phyloP scores from a whole-genome alignment of 2,113 vertebrate genomes.

The Romanogobio albipinnatus region DNA sequence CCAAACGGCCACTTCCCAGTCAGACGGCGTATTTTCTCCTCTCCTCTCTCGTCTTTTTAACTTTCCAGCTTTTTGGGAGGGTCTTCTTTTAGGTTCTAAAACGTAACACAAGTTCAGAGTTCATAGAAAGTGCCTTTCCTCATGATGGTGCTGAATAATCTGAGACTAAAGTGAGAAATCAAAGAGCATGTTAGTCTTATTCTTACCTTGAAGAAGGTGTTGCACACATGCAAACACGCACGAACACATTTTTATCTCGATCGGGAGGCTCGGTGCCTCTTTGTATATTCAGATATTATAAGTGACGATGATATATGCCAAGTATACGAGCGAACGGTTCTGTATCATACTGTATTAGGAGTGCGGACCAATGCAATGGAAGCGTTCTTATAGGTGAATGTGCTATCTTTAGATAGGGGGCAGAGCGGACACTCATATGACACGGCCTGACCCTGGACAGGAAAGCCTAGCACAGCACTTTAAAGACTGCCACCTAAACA shows the following conservation, averaged over 20 bases:
- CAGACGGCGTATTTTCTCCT: background rate
- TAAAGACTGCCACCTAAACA: slow-evolving; percentile 72
- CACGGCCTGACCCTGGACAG: slow-evolving; percentile 62
- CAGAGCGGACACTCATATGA: slow-evolving; percentile 50
- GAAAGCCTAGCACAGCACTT: slow-evolving; percentile 79
- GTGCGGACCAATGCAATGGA: slow-evolving; percentile 78
- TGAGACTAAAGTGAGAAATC: slow-evolving; percentile 67
- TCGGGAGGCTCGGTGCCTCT: slow-evolving; percentile 36
- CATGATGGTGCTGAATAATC: slow-evolving; percentile 91
- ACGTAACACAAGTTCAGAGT: slow-evolving; percentile 63
- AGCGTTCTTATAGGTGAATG: slow-evolving; percentile 66
- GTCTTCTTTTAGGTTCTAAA: slow-evolving; percentile 26
- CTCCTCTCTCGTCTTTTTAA: background rate
- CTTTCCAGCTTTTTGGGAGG: slow-evolving; percentile 30
- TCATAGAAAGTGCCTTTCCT: slow-evolving; percentile 98
- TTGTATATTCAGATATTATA: slow-evolving; percentile 64
- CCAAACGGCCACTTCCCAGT: background rate
- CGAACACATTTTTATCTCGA: slow-evolving; percentile 28
- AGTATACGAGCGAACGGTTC: slow-evolving; percentile 76
- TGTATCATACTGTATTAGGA: slow-evolving; percentile 74
- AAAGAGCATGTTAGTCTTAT: slow-evolving; percentile 75
- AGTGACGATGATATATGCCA: slow-evolving; percentile 77
- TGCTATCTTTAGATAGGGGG: slow-evolving; percentile 40
- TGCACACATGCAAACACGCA: slow-evolving; percentile 51
- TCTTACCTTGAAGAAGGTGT: slow-evolving; percentile 68